These are phyloP conservation scores for Drosophila sucinea DNA, from an alignment of 1,140 invertebrate species.

Conservation along the genomic window DNA sequence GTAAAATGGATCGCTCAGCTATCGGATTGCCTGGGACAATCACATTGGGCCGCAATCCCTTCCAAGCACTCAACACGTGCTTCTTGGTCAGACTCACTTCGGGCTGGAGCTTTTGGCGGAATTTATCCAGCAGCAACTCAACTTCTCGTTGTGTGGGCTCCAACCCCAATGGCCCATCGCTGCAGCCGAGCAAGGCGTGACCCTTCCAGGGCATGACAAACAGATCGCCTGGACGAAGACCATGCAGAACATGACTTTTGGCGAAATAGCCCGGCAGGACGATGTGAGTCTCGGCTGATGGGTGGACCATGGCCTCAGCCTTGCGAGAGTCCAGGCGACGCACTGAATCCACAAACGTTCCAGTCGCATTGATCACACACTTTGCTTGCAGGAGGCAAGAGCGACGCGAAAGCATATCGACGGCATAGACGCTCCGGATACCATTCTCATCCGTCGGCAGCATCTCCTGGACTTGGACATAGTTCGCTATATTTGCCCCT, in stretches of 20 bases:
- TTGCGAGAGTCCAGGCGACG: slow-evolving; percentile 4
- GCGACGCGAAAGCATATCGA: slow-evolving; percentile 1
- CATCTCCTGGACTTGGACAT: slow-evolving; percentile 14
- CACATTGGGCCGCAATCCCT: slow-evolving; percentile 14
- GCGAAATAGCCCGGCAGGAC: slow-evolving; percentile 27
- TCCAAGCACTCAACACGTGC: slow-evolving; percentile 31
- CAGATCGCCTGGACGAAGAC: slow-evolving; percentile 2
- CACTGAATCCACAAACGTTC: slow-evolving; percentile 20
- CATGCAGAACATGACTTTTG: slow-evolving; percentile 3
- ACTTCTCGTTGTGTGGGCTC: slow-evolving; percentile 16
- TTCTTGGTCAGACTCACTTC: slow-evolving; percentile 5
- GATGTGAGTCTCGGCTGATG: slow-evolving; percentile 18
- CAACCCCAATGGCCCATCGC: slow-evolving; percentile 9
- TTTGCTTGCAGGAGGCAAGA: neutral
- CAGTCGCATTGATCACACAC: slow-evolving; percentile 25
- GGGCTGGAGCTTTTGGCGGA: neutral
- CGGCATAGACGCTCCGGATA: neutral
- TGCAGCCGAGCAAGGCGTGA: slow-evolving; percentile 17
- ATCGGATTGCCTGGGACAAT: neutral
- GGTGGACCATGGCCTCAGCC: neutral
- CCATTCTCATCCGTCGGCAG: neutral
- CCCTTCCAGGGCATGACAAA: slow-evolving; percentile 32
- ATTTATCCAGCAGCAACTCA: slow-evolving; percentile 16
- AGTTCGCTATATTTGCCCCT: slow-evolving; percentile 18
- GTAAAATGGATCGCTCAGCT: neutral